Percentiles rank a stretch among this genome's conserved stretches.
phyloP scores from a whole-genome alignment of 30 jellyfish, hydroid and myxozoan genomes.

The Haliclystus octoradiatus region DNA sequence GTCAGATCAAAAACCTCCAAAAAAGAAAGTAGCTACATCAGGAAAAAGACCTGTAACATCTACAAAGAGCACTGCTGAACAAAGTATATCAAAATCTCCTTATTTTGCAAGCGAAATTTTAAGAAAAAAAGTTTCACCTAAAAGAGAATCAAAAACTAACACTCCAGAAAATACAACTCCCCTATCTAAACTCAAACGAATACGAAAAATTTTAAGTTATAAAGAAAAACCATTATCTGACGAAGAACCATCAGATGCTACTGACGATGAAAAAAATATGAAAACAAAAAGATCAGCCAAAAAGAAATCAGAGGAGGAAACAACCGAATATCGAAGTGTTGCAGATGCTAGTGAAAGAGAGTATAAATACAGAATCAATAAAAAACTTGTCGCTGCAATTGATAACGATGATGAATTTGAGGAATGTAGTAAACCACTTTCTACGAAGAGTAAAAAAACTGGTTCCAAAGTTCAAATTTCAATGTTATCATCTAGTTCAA shows the following conservation, averaged over 20 bases:
- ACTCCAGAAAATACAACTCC: no score
- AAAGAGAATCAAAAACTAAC: no score
- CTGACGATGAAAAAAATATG: neutral
- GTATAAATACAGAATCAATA: slow-evolving; percentile 9
- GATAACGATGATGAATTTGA: slow-evolving; percentile 41
- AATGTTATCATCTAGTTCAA: slow-evolving; percentile 13
- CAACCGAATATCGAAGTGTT: neutral
- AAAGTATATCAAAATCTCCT: no score
- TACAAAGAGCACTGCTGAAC: neutral
- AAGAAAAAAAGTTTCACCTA: no score
- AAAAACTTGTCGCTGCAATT: slow-evolving; percentile 15
- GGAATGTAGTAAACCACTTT: slow-evolving; percentile 29
- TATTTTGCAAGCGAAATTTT: no score
- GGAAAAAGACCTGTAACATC: slow-evolving; percentile 15
- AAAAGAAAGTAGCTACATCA: neutral
- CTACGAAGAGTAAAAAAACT: neutral
- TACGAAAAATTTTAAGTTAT: neutral
- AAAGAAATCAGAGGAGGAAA: neutral
- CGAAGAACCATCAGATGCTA: neutral
- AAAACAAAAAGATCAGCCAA: neutral
- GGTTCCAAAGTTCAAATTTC: slow-evolving; percentile 7
- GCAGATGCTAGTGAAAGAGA: slow-evolving; percentile 13
- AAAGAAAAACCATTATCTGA: neutral
- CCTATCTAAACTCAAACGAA: neutral
- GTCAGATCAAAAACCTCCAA: no score